Evolutionary conservation across 2,888 invertebrate genomes (phyloP).

Genomic region (Agriotes lineatus): DNA sequence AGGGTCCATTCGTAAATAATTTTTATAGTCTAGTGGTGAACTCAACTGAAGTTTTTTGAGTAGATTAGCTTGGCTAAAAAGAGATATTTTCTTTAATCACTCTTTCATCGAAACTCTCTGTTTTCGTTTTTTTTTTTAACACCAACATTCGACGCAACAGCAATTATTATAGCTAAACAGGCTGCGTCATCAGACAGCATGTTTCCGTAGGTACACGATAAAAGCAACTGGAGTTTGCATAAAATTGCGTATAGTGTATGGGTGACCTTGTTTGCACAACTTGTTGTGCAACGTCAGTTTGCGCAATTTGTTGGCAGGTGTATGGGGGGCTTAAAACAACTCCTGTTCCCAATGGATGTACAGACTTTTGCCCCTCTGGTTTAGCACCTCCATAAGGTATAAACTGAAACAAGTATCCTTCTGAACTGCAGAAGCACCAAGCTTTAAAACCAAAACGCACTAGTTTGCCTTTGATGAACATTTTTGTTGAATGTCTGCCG

Average conservation of each 20-base stretch:
- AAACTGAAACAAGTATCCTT: too few species aligned
- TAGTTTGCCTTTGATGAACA: too few species aligned
- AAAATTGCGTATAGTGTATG: background rate
- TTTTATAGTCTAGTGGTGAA: conserved; percentile 3
- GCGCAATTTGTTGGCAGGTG: conserved; percentile 1
- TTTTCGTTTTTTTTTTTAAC: background rate
- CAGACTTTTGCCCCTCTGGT: too few species aligned
- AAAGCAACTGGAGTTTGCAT: conserved; percentile 2
- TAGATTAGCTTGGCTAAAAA: background rate
- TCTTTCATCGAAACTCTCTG: conserved; percentile 6
- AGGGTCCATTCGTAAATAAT: background rate
- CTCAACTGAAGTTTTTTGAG: background rate
- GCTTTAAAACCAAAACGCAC: too few species aligned
- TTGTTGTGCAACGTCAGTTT: background rate
- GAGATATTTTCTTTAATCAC: background rate
- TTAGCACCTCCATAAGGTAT: too few species aligned
- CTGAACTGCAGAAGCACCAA: too few species aligned
- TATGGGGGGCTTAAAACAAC: background rate
- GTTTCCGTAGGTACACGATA: conserved; percentile 7
- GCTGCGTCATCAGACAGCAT: conserved; percentile 9
- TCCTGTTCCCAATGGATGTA: too few species aligned
- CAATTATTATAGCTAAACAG: conserved; percentile 13
- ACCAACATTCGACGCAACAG: conserved; percentile 2
- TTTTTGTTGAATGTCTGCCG: too few species aligned
- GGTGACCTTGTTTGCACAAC: conserved; percentile 1